Evolutionary conservation across 35 echinoderm and acorn worm genomes (phyloP), one percentile per base, ranked within the genome.

Genomic region (Apostichopus parvimensis): DNA sequence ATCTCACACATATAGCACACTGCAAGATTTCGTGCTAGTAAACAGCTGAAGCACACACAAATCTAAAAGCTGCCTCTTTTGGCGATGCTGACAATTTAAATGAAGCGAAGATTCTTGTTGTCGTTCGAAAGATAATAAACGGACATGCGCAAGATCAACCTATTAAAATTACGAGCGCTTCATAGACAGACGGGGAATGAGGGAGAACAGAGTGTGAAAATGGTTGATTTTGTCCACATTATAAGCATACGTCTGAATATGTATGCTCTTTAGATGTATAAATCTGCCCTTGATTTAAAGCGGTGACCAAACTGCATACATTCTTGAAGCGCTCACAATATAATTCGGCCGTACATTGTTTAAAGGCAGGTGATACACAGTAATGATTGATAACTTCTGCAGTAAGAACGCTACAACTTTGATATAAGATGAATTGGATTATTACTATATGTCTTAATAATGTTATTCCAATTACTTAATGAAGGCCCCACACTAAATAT

Each of bases 61-160:
- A 75, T 20, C 15, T 75, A 18, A 75, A 68, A 18, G 71, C 71
- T 75, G 71, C 71, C 71, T 75, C 71, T 75, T 75, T 22, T 21
- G 71, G 20, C 71, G 71, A 75, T 75, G 20, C 21, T 75, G 71
- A 13, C 71, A 75, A 75, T 75, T 75, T 75, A 75, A 75, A n/a
- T 75, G 71, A 75, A 22, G 71, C 71, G 71, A 75, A 75, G 17
- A 75, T 75, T 75, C 71, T 75, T 75, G 71, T 75, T 22, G 71
- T 75, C n/a, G n/a, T 75, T 75, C 13, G 71, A 75, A 75, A 75
- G 20, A 22, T 20, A 75, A 75, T 20, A 20, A 75, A 22, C 71
- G 71, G 17, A n/a, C 71, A 75, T 75, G 71, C 71, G 71, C 71
- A 75, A 75, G 5, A 22, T 20, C 71, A 75, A 75, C 71, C 71